Evolutionary conservation across 2,888 invertebrate genomes (phyloP), one percentile per base, ranked within the genome.

Genomic region (Blomia tropicalis): DNA sequence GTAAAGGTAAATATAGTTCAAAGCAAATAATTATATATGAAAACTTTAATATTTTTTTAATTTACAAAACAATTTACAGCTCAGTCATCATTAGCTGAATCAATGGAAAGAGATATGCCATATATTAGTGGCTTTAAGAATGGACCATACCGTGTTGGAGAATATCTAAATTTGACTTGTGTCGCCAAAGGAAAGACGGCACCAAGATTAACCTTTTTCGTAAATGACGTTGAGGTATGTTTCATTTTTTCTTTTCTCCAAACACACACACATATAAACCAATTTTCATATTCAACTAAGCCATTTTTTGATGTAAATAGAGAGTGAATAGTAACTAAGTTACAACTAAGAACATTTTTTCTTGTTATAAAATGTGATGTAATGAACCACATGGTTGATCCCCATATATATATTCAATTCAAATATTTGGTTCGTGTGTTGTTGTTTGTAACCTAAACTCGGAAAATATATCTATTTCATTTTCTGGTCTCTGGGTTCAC

Each of bases 141-240:
- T 36, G 11, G 11, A n/a, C 19, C 30, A n/a, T 56, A 29, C 23
- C 25, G 29, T 11, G 14, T 29, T 36, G 56, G 56, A 19, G 56
- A 56, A 19, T 19, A 29, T 31, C n/a, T 56, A 14, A 56, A 56
- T 31, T 25, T 56, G 56, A 56, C 56, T n/a, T 56, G 56, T 11
- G 29, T 56, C 2, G 25, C 56, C 2, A 27, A 30, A n/a, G 56
- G 30, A n/a, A 56, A 56, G 29, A 23, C 56, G 14, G 56, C 56
- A 14, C 56, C 56, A n/a, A 56, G 29, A 23, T 23, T 56, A 3
- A 56, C 30, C 5, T 56, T 56, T 25, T 29, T 31, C 14, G 56
- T 56, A 2, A 56, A 56, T 31, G 56, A 56, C 17, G 31, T 27
- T 19, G 32, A 31, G 56, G 56, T 56, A 31, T 22, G 56, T 19